Percentiles rank a stretch among this genome's conserved stretches.
Evolutionary conservation across 2,797 vertebrate species (phyloP).

Genomic region (Yasuhikotakia modesta): DNA sequence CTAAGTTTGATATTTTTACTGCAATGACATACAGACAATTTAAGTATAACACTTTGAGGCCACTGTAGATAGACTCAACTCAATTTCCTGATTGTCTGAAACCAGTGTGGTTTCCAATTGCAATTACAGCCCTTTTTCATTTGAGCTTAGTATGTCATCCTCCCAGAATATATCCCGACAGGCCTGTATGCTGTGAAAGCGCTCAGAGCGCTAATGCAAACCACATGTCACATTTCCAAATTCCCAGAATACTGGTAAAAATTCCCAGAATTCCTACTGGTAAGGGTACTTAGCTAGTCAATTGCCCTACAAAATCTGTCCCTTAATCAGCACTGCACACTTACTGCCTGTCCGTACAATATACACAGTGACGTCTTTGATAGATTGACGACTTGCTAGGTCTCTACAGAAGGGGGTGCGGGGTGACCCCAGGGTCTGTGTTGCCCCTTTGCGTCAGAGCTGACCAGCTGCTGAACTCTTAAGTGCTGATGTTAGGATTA

Average conservation of each 20-base stretch:
- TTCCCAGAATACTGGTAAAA: constrained; percentile 68
- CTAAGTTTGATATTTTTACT: no score
- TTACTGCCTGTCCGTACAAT: constrained; percentile 37
- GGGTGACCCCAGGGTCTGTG: constrained; percentile 37
- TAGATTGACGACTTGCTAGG: constrained; percentile 36
- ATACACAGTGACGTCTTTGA: constrained; percentile 49
- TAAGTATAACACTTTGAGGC: background rate
- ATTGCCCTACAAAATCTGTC: constrained; percentile 40
- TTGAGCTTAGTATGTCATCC: constrained; percentile 39
- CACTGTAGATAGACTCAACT: background rate
- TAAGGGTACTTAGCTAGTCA: constrained; percentile 66
- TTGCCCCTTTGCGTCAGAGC: constrained; percentile 40
- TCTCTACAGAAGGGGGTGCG: constrained; percentile 25
- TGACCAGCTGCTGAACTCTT: constrained; percentile 47
- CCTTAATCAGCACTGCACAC: constrained; percentile 36
- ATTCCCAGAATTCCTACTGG: constrained; percentile 75
- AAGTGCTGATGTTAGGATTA: constrained; percentile 33
- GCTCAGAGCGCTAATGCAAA: constrained; percentile 64
- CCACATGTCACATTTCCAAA: constrained; percentile 70
- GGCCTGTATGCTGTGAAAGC: constrained; percentile 11
- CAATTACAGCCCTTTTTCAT: constrained; percentile 45
- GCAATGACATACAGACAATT: no score
- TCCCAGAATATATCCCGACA: constrained; percentile 30
- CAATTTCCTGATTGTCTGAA: background rate
- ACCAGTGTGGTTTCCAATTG: constrained; percentile 4